Base-by-base conservation (phyloP, 2,113 vertebrate species). In the Synodontis membranacea region DNA sequence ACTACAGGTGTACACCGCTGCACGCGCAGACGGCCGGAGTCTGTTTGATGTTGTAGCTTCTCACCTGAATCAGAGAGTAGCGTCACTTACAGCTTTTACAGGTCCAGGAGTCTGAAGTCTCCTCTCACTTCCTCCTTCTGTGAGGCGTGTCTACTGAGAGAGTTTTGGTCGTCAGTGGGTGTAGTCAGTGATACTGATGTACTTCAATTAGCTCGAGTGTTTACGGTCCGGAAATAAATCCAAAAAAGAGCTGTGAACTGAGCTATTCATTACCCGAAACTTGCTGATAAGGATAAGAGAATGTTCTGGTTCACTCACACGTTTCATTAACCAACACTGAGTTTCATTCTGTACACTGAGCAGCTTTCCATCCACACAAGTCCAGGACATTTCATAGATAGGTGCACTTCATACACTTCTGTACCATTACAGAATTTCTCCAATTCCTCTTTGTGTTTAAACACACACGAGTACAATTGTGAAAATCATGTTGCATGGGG, bases 1-100 rank as follows among this genome's bases (percentile, higher is more conserved):
- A 37, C 6, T 23, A 48, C 89, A 94, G 93, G 93, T 94, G 91
- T 87, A 82, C 42, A 34, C 56, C 56, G 56, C 31, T 21, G 15
- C 60, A 70, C 82, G 7, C 46, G 31, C 37, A 54, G n/a, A n/a
- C n/a, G n/a, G n/a, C n/a, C 2, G 46, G 0, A 21, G 14, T 28
- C 48, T 23, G 50, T 58, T 56, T 5, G 15, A 17, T 7, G 1
- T 1, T 25, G 42, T 2, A 15, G 5, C 31, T 19, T 21, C 15
- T 54, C 48, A 34, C 12, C 74, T 80, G 11, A 56, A 0, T 17
- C 0, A 17, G 23, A 82, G 28, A 21, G 17, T 5, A 7, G 4
- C 2, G 28, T 19, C 4, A 1, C 15, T 0, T 5, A 7, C 6
- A 6, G 4, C 60, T 50, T 68, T 66, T 83, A 68, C 50, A 48